phyloP scores from a whole-genome alignment of 2,113 vertebrate genomes.

The Heterotilapia buettikoferi region DNA sequence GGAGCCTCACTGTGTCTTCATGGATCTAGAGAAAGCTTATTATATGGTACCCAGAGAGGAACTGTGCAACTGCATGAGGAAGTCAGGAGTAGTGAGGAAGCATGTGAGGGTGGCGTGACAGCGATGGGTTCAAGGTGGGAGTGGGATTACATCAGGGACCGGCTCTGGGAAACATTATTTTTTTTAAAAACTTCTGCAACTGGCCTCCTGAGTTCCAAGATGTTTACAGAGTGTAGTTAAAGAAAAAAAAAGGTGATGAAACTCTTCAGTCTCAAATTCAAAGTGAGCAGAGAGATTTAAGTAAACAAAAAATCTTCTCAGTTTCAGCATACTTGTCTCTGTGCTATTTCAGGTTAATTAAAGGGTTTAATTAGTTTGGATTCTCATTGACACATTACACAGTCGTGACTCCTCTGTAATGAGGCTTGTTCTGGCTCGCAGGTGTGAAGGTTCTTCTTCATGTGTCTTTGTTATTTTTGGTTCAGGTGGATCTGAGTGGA shows the following conservation, averaged over 20 bases:
- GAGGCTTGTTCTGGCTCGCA: background rate
- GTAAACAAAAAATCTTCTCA: background rate
- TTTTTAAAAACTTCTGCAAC: background rate
- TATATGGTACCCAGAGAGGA: background rate
- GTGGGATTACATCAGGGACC: background rate
- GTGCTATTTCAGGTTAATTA: background rate
- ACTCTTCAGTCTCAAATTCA: background rate
- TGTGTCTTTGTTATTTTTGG: background rate
- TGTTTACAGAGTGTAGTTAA: background rate
- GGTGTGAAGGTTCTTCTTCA: background rate
- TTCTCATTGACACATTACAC: background rate
- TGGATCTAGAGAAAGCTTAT: background rate
- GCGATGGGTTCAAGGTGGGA: background rate
- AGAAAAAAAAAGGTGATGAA: background rate
- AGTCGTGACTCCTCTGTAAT: background rate
- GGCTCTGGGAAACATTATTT: accelerated
- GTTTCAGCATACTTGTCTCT: accelerated
- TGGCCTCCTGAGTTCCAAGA: background rate
- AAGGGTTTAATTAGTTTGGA: background rate
- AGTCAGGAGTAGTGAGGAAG: background rate
- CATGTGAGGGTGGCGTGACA: background rate
- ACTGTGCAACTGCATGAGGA: background rate
- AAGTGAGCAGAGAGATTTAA: background rate
- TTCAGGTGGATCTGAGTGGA: background rate
- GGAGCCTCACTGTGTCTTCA: background rate